Conservation (phyloP, 2,797 vertebrate genomes). For the Philypnodon macrostomus region DNA sequence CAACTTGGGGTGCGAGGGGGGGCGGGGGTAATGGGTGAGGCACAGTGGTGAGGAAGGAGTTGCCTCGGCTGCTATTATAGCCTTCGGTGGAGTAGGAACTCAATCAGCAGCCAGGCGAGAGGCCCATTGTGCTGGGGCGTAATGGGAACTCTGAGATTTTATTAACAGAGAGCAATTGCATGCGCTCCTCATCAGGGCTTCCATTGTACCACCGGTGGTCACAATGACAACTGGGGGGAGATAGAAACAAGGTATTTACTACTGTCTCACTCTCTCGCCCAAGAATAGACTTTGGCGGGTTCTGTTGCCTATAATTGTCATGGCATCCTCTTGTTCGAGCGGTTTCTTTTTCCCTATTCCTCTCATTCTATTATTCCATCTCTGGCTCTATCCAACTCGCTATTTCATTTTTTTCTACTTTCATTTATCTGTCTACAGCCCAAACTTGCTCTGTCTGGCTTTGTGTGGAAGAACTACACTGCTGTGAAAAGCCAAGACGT, state of each 20-base stretch:
- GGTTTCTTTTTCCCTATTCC: constrained; percentile 39
- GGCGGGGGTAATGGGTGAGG: constrained; percentile 23
- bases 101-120: constrained; percentile 75
- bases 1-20: neutral
- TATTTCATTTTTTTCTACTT: constrained; percentile 36
- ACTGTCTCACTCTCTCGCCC: constrained; percentile 63
- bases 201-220: constrained; percentile 75
- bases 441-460: constrained; percentile 19
- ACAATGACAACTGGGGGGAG: constrained; percentile 66
- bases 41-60: constrained; percentile 34
- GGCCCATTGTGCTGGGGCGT: constrained; percentile 75
- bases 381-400: constrained; percentile 15
- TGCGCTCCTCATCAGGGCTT: constrained; percentile 78
- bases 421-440: constrained; percentile 33
- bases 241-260: constrained; percentile 77
- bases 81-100: constrained; percentile 72
- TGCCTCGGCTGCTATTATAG: constrained; percentile 66
- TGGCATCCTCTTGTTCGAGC: constrained; percentile 61
- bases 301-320: constrained; percentile 65
- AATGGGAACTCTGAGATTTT: constrained; percentile 84
- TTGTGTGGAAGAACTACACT: constrained; percentile 9
- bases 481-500: constrained; percentile 29
- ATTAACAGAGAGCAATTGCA: constrained; percentile 83
- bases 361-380: constrained; percentile 46
- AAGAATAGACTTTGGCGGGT: constrained; percentile 55